These are phyloP conservation scores for Seriola rivoliana DNA, from an alignment of 2,113 vertebrate genomes.

Conservation along the genomic window DNA sequence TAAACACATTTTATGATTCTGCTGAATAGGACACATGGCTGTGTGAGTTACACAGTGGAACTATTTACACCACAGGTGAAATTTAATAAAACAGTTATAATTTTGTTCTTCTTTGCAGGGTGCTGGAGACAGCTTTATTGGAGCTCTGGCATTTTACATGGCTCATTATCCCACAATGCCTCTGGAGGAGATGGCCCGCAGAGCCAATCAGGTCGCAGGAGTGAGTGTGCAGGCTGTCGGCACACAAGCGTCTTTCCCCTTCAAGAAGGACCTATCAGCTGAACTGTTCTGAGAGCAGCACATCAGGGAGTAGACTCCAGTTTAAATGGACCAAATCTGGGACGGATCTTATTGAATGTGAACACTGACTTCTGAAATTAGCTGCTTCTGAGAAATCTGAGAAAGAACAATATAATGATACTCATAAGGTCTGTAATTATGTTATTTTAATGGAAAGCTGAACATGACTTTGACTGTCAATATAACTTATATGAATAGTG, in stretches of 20 bases:
- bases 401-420: not conserved
- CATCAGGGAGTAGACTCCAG: not conserved
- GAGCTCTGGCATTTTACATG: conserved; percentile 94
- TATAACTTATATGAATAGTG: not conserved
- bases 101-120: conserved; percentile 85
- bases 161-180: conserved; percentile 88
- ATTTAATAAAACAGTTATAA: conserved; percentile 34
- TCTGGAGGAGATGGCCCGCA: conserved; percentile 92
- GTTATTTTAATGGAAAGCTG: not conserved
- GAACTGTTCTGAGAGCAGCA: conserved; percentile 83
- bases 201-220: conserved; percentile 89
- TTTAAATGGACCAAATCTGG: not conserved
- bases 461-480: not conserved
- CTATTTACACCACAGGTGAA: not conserved
- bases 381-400: not conserved
- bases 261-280: conserved; percentile 87
- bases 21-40: not conserved
- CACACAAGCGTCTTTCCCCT: conserved; percentile 92
- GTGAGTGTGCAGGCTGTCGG: conserved; percentile 90
- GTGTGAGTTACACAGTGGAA: not conserved
- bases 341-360: not conserved
- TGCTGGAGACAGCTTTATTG: conserved; percentile 97
- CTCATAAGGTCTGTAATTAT: not conserved
- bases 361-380: not conserved
- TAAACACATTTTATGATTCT: not conserved